A percentile compares a stretch with the other conserved stretches of the same genome.
Evolutionary conservation across 2,888 invertebrate species (phyloP).

Genomic region (Notodonta dromedarius): DNA sequence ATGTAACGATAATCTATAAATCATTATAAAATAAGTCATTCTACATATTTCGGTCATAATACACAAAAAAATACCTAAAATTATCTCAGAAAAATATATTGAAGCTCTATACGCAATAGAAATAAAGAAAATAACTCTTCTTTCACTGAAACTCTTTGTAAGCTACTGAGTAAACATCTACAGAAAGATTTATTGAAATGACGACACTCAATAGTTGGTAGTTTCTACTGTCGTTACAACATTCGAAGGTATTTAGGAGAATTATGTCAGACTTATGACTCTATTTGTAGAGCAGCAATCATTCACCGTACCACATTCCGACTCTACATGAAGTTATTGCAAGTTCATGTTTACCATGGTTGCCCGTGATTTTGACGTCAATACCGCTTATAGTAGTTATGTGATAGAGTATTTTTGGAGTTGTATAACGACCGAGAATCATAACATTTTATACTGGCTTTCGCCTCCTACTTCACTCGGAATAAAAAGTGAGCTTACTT

Average conservation of each 20-base stretch:
- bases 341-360: constrained; percentile 13
- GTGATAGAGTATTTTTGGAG: constrained; percentile 35
- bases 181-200: not conserved
- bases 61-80: no score
- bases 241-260: not conserved
- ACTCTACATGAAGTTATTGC: not conserved
- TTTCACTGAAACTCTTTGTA: not conserved
- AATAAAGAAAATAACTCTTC: no score
- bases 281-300: not conserved
- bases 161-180: no score
- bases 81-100: no score
- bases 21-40: no score
- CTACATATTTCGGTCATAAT: no score
- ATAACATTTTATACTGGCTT: constrained; percentile 5
- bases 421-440: constrained; percentile 22
- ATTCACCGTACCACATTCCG: not conserved
- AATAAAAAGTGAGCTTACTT: no score
- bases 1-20: no score
- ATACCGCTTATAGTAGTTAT: constrained; percentile 32
- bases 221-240: not conserved
- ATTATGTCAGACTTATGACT: not conserved
- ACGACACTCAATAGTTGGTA: not conserved
- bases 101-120: no score
- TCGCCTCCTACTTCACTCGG: no score
- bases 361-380: constrained; percentile 28